Evolutionary conservation across 2,797 vertebrate genomes (phyloP), one percentile per base, ranked within the genome.

Genomic region (Xenops minutus): DNA sequence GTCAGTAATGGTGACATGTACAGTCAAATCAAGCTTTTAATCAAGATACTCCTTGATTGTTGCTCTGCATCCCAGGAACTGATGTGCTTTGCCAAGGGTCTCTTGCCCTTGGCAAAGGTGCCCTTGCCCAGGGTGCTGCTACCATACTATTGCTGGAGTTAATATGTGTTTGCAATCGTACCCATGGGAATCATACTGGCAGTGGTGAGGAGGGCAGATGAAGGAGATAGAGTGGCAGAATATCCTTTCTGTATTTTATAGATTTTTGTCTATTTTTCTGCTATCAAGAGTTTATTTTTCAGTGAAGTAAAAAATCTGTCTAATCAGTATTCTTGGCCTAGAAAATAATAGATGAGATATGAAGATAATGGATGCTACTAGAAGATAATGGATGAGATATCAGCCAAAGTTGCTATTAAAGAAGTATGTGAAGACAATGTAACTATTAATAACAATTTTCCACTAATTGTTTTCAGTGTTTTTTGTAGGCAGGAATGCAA

Each of bases 71-170:
- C 21, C n/a, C 8, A 34, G 29, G 36, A 59, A 58, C 7, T 12
- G 12, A 49, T 26, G 30, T 49, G 30, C 36, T 67, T 75, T 54
- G 72, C 49, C 22, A 39, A 39, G 52, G 41, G 22, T 88, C 39
- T 9, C 34, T 61, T 48, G 51, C 51, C 32, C n/a, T n/a, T n/a
- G n/a, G n/a, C n/a, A n/a, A n/a, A n/a, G n/a, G n/a, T n/a, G n/a
- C n/a, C n/a, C n/a, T n/a, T n/a, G n/a, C n/a, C n/a, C n/a, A 30
- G 0, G 1, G 14, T 62, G 22, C 26, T 0, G 0, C 67, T 56
- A 34, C 18, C 21, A 2, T 22, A 22, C 30, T 68, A 23, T 16
- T 61, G 21, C 41, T 69, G 41, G 44, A 0, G 0, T 41, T 63
- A 61, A 48, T 34, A 34, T 0, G 0, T 46, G 26, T 20, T 37